These are phyloP conservation scores for Chrysolina oricalcia DNA, from an alignment of 2,888 invertebrate genomes.

Conservation along the genomic window DNA sequence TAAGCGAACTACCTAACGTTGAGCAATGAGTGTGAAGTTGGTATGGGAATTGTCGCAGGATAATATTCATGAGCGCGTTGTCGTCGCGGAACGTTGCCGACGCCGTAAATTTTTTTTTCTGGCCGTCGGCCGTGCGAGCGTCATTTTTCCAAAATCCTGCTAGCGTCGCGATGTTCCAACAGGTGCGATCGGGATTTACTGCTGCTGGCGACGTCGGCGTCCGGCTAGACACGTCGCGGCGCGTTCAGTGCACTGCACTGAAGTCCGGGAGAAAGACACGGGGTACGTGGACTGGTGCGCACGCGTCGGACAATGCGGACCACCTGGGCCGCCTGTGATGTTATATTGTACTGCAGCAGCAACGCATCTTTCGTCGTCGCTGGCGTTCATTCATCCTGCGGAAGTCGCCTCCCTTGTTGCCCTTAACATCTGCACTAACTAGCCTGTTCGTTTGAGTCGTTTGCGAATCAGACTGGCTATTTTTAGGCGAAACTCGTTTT, in stretches of 20 bases:
- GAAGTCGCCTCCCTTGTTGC: constrained; percentile 51
- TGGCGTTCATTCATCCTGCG: constrained; percentile 60
- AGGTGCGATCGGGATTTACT: constrained; percentile 56
- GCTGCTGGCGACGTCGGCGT: constrained; percentile 48
- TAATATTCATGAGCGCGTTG: not conserved
- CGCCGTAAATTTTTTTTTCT: not conserved
- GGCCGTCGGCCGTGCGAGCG: constrained; percentile 9
- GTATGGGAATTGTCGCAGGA: not conserved
- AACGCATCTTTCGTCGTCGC: constrained; percentile 59
- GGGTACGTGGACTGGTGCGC: constrained; percentile 60
- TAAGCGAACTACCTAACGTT: not conserved
- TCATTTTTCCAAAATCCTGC: constrained; percentile 1
- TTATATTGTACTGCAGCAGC: constrained; percentile 65
- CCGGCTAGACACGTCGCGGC: constrained; percentile 58
- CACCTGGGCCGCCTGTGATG: constrained; percentile 63
- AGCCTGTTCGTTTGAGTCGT: constrained; percentile 41
- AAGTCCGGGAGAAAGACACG: constrained; percentile 56
- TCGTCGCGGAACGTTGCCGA: not conserved
- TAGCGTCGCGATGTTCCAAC: constrained; percentile 57
- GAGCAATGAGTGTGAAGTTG: constrained; percentile 5
- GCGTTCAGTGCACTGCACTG: constrained; percentile 62
- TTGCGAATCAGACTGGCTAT: constrained; percentile 41
- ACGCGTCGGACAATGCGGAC: constrained; percentile 68
- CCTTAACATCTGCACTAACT: constrained; percentile 50
- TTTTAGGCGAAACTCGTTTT: constrained; percentile 29